Evolutionary conservation across 2,113 vertebrate species (phyloP), one percentile per base, ranked within the genome.

Genomic region (Puntigrus tetrazona): DNA sequence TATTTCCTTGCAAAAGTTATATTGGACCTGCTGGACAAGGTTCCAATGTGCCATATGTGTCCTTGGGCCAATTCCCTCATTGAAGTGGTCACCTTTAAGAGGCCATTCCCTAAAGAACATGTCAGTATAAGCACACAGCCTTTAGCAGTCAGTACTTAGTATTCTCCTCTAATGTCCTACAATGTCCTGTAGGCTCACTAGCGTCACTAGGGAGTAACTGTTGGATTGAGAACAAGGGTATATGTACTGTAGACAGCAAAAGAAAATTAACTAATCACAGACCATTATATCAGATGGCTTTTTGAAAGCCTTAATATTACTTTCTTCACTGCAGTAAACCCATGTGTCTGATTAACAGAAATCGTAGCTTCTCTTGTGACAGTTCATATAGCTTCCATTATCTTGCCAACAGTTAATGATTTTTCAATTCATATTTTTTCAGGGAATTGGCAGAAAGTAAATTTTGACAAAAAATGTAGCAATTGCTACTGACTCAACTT

Each of bases 101-200:
- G 25, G 16, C 18, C 41, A 67, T 67, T 67, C 78, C 78, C 78
- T 10, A 78, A 61, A 61, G 36, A 43, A 2, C 7, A 27, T 78
- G 55, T 61, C 78, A 47, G 14, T 43, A 45, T 34, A 45, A 47
- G 57, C 18, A 13, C 59, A 67, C 11, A 31, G 2, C 38, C 34
- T 7, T 78, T 27, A 78, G 55, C 55, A 78, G 34, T 43, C 76
- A 61, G 6, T 34, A 41, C 36, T 78, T 34, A 41, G 47, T 18
- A 63, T 78, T 78, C 52, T 78, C 75, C 77, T 79, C 55, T 43
- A 79, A 79, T 43, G 77, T 79, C 77, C 55, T 63, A 63, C n/a
- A 38, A 29, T 7, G 7, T 34, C 50, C 6, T 59, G 20, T 7
- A 57, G 75, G 22, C 22, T 78, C 31, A 16, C 22, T 38, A 14